Evolutionary conservation across 2,113 vertebrate species (phyloP).

Genomic region (Oenanthe oenanthe): DNA sequence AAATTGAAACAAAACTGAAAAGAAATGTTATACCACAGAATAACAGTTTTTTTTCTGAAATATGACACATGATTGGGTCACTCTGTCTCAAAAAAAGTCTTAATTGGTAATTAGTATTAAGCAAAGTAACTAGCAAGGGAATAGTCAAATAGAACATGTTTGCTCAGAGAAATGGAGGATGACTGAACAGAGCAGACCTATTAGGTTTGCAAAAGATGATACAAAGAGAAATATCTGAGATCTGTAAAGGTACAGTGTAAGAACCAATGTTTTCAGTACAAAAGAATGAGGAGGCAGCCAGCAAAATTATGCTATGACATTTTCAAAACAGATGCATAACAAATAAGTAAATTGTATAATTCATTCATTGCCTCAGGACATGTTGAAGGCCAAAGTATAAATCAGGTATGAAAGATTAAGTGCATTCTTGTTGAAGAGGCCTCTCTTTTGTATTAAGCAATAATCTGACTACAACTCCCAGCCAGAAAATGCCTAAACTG

Average conservation of each 20-base stretch:
- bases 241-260: background rate
- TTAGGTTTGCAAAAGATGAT: background rate
- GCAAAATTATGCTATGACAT: background rate
- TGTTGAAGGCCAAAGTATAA: slow-evolving; percentile 2
- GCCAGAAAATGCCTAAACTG: background rate
- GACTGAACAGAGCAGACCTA: background rate
- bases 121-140: background rate
- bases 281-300: background rate
- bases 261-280: background rate
- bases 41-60: background rate
- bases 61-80: background rate
- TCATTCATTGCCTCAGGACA: background rate
- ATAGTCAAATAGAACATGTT: background rate
- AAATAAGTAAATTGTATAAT: background rate
- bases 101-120: background rate
- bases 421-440: background rate
- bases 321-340: background rate
- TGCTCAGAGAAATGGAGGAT: background rate
- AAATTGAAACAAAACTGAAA: background rate
- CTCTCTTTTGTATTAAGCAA: background rate
- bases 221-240: background rate
- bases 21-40: background rate
- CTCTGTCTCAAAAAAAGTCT: background rate
- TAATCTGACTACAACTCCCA: background rate
- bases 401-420: background rate